Evolutionary conservation across 2,797 vertebrate species (phyloP).

Genomic region (Eulemur albifrons): DNA sequence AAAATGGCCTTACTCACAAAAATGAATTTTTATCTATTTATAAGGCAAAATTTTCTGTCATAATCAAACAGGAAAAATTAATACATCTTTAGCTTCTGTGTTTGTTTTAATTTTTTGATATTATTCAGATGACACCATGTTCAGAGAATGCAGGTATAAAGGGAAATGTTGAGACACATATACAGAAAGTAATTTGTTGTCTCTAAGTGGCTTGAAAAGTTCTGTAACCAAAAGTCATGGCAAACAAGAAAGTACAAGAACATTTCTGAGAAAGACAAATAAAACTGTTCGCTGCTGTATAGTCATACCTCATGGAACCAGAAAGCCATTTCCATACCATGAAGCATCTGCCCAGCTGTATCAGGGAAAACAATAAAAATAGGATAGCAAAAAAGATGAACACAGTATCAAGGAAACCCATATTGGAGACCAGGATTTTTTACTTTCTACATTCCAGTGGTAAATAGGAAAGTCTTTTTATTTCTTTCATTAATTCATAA

Average conservation of each 20-base stretch:
- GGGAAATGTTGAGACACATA: background rate
- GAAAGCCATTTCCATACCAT: background rate
- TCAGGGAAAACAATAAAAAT: background rate
- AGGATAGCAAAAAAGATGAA: background rate
- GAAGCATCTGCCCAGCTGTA: background rate
- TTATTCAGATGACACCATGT: background rate
- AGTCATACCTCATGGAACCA: background rate
- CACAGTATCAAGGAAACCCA: background rate
- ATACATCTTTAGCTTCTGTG: background rate
- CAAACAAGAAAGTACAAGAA: background rate
- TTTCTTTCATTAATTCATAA: background rate
- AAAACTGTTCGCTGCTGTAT: background rate
- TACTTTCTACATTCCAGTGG: background rate
- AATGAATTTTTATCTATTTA: background rate
- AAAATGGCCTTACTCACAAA: background rate
- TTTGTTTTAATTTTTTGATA: conserved; percentile 15
- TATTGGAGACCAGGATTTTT: no score
- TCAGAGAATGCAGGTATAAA: background rate
- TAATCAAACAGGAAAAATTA: background rate
- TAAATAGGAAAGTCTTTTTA: background rate
- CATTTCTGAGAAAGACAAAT: background rate
- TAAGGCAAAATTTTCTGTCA: background rate
- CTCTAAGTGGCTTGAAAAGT: background rate
- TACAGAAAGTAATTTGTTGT: background rate
- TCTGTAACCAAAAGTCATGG: background rate